Base-by-base conservation (phyloP, 2,888 invertebrate genomes). In the Agrilus biguttatus region DNA sequence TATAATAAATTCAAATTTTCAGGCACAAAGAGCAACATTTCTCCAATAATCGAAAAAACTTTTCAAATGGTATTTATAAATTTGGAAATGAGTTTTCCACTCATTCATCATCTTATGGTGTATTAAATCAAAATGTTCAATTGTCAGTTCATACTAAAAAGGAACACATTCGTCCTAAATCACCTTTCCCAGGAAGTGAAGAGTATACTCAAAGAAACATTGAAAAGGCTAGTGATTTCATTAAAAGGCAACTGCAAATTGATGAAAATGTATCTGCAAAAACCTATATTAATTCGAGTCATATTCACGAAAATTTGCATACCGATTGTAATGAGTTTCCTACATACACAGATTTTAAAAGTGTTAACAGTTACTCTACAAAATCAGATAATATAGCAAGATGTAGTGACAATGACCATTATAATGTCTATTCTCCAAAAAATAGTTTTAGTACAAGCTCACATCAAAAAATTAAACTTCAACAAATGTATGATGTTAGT, bases 201-300 rank as follows among this genome's bases (percentile, higher is more conserved):
- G 65, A 65, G 46, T 59, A 59, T 45, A 58, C 57, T 42, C 52
- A 54, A 38, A 51, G 53, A 36, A 61, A 62, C 47, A 62, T 66
- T 38, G 54, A 61, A 50, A 51, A 60, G 46, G 59, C 59, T 14
- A 63, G 63, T 50, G 60, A 60, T 39, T 53, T 58, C 43, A 60
- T 63, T 33, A 62, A 61, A 54, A 53, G 56, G 40, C 54, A 58
- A 13, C 46, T 62, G 33, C 41, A 44, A 32, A 32, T 48, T 3
- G 44, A 41, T 34, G 43, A 21, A 23, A 10, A 28, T 28, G 10
- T 28, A 10, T 2, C 28, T 10, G 32, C 40, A 32, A 7, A 21
- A 19, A 32, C 13, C 13, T 21, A 33, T 17, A 17, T 10, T 5
- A 39, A 34, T 35, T 36, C 12, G n/a, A 13, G 33, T 3, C 41